phyloP scores from a whole-genome alignment of 1,140 invertebrate species.

The Drosophila orena region DNA sequence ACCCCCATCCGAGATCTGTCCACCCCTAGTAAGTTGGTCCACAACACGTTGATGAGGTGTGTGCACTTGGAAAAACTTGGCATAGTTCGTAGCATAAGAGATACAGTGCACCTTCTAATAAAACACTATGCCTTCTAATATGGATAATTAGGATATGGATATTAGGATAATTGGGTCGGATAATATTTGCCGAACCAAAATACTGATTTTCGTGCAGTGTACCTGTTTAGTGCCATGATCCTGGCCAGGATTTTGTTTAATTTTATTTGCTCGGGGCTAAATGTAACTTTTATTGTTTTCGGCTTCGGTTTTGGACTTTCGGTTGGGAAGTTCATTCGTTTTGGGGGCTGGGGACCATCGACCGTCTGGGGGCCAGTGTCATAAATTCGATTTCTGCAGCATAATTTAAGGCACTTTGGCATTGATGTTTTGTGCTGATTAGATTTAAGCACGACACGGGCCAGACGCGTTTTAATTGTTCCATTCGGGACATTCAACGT shows the following conservation, averaged over 20 bases:
- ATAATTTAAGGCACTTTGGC: constrained; percentile 77
- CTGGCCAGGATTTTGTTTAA: constrained; percentile 60
- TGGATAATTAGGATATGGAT: too few relatives aligned
- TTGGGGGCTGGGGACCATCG: constrained; percentile 1
- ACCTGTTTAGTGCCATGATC: constrained; percentile 16
- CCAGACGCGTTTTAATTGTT: constrained; percentile 65
- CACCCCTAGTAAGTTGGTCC: constrained; percentile 25
- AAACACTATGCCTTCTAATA: too few relatives aligned
- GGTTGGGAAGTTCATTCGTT: constrained; percentile 52
- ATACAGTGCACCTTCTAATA: too few relatives aligned
- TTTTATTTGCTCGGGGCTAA: constrained; percentile 68
- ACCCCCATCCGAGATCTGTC: constrained; percentile 7
- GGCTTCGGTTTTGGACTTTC: constrained; percentile 76
- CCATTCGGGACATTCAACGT: constrained; percentile 61
- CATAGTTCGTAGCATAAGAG: too few relatives aligned
- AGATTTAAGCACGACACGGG: constrained; percentile 65
- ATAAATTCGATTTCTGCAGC: constrained; percentile 84
- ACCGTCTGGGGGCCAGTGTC: constrained; percentile 53
- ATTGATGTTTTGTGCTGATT: constrained; percentile 72
- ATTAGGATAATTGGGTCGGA: too few relatives aligned
- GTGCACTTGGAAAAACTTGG: constrained; percentile 1
- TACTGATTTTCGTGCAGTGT: background rate
- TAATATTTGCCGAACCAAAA: background rate
- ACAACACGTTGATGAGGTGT: constrained; percentile 50
- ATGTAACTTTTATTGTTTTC: constrained; percentile 83